Evolutionary conservation across 2,888 invertebrate species (phyloP), one percentile per base, ranked within the genome.

Genomic region (Miltochrista miniata): DNA sequence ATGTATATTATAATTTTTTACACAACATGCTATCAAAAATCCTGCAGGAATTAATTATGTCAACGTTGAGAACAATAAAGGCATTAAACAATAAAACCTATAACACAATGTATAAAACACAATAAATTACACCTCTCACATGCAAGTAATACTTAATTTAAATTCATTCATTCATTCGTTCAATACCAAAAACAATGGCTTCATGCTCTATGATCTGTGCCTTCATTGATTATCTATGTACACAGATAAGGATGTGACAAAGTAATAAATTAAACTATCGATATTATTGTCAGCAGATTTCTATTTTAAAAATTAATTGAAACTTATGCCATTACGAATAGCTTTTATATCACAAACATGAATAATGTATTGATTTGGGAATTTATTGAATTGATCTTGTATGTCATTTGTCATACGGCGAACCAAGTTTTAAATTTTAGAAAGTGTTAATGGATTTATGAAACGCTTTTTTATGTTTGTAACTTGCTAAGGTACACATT

Each of bases 241-340:
- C 66, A 59, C 51, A 59, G 74, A 75, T 79, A 79, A 76, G 68
- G 61, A 68, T 49, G 68, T 70, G 79, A 73, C 74, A 72, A 59
- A 49, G 48, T 70, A 60, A 77, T 76, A 75, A 70, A 81, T 75
- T 67, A 48, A 71, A 67, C 59, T 69, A 71, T 81, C 74, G 76
- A 75, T 73, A 63, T 62, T 58, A 55, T 68, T 65, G 61, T 59
- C 55, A 51, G 45, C 53, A 48, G 59, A 56, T 64, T 70, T 59
- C 54, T 52, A 58, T 56, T 48, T 55, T 60, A 13, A 31, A 67
- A 57, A 60, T 63, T 57, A 69, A 66, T 62, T 57, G 18, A 24
- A 44, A 49, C 51, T 45, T 44, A 45, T 30, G 36, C 48, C 54
- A 40, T 43, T 46, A 9, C 14, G 52, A 55, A 56, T 48, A 48